These are phyloP conservation scores for Pseudomyrmex dendroicus DNA, from an alignment of 1,140 invertebrate genomes.

Conservation along the genomic window DNA sequence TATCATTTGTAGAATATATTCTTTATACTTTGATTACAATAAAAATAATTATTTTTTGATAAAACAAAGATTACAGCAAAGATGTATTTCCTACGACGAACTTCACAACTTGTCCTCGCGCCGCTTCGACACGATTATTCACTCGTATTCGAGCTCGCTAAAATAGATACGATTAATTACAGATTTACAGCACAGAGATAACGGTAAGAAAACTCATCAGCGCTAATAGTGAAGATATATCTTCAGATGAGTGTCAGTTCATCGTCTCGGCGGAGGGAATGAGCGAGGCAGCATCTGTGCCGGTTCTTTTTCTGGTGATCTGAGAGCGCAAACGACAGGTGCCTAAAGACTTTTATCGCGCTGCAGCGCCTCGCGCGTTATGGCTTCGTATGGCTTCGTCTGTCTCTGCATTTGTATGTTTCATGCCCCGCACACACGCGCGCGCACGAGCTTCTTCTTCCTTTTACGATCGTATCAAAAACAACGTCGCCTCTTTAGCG, in stretches of 20 bases:
- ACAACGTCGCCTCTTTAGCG: constrained; percentile 45
- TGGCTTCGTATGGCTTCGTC: constrained; percentile 56
- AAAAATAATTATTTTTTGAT: neutral
- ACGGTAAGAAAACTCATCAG: constrained; percentile 52
- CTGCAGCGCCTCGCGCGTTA: constrained; percentile 36
- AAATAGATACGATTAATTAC: constrained; percentile 59
- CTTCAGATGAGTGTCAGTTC: constrained; percentile 51
- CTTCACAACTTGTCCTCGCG: neutral
- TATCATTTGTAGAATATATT: too few species aligned
- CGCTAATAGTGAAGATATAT: constrained; percentile 56
- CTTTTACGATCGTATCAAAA: constrained; percentile 49
- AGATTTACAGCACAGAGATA: constrained; percentile 49
- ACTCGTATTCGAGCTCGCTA: neutral
- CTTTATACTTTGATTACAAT: too few species aligned
- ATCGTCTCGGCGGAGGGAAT: constrained; percentile 46
- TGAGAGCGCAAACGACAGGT: constrained; percentile 55
- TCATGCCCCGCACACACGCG: neutral
- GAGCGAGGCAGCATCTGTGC: constrained; percentile 60
- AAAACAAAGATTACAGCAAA: too few species aligned
- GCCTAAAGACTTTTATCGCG: constrained; percentile 63
- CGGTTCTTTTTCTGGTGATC: constrained; percentile 44
- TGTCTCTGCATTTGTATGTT: constrained; percentile 33
- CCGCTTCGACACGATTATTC: neutral
- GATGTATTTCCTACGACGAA: neutral
- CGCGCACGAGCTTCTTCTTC: constrained; percentile 4